Conservation (phyloP, 1,140 invertebrate species). For the Eupristina koningsbergeri region DNA sequence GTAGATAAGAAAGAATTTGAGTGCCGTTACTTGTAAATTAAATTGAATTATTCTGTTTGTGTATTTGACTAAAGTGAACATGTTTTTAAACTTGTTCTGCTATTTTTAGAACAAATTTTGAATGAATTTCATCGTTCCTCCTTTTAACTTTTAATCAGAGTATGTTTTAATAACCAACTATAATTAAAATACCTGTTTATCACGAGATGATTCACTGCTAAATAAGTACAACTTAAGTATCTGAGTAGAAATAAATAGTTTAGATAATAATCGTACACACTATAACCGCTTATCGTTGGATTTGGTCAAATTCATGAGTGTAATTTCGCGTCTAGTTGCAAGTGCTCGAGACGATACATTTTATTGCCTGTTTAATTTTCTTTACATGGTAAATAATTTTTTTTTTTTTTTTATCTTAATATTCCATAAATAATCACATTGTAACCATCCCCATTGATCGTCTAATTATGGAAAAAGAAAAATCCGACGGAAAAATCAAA, state of each 20-base stretch:
- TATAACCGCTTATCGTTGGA: not conserved
- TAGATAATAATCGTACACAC: not conserved
- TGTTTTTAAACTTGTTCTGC: not conserved
- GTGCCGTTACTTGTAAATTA: slow-evolving; percentile 6
- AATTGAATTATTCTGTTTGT: not conserved
- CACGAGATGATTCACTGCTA: not conserved
- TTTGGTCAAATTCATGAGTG: not conserved
- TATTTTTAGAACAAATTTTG: not conserved
- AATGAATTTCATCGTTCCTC: not conserved
- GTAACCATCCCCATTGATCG: not conserved
- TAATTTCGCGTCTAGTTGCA: not conserved
- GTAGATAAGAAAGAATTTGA: slow-evolving; percentile 12
- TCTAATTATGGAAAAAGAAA: not conserved
- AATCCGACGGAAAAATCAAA: no score
- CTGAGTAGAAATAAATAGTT: not conserved
- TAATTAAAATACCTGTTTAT: not conserved
- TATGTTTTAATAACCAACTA: not conserved
- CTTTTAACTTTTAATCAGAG: not conserved
- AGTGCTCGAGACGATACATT: not conserved
- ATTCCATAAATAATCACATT: not conserved
- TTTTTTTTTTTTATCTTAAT: not conserved
- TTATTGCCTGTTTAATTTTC: not conserved
- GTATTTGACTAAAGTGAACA: not conserved
- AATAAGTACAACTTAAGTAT: not conserved
- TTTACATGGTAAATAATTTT: not conserved